Evolutionary conservation across 2,113 vertebrate species (phyloP).

Genomic region (Rhabdomys dilectus): DNA sequence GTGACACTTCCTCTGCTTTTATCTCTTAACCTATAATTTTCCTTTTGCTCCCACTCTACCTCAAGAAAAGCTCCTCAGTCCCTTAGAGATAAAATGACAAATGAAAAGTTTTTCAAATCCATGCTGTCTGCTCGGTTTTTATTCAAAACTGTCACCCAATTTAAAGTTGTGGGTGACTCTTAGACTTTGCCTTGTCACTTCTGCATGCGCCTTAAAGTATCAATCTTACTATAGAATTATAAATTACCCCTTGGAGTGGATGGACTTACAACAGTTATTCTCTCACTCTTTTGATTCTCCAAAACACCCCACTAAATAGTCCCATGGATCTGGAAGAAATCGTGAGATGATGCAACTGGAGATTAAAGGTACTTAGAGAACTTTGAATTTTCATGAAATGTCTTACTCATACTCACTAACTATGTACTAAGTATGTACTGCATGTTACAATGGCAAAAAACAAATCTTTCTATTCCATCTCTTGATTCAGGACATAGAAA

Average conservation of each 20-base stretch:
- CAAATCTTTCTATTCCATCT: background rate
- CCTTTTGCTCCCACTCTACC: constrained; percentile 54
- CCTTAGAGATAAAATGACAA: constrained; percentile 73
- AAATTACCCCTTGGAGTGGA: constrained; percentile 32
- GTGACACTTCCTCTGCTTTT: constrained; percentile 53
- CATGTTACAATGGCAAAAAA: background rate
- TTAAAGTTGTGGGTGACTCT: constrained; percentile 18
- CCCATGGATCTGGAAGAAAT: background rate
- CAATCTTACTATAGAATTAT: constrained; percentile 50
- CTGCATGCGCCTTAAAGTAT: background rate
- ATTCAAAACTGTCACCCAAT: constrained; percentile 45
- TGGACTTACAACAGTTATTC: background rate
- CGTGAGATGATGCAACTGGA: background rate
- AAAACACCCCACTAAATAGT: constrained; percentile 31
- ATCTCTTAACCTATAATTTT: constrained; percentile 76
- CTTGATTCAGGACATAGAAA: constrained; percentile 5
- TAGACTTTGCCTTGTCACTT: constrained; percentile 42
- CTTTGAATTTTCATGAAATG: constrained; percentile 42
- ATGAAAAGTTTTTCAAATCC: background rate
- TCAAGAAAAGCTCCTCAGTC: constrained; percentile 60
- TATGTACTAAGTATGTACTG: background rate
- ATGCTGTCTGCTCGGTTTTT: constrained; percentile 41
- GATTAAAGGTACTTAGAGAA: background rate
- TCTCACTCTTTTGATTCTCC: background rate
- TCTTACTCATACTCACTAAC: background rate